phyloP scores from a whole-genome alignment of 2,888 invertebrate genomes.

The Mesorhabditis spiculigera region DNA sequence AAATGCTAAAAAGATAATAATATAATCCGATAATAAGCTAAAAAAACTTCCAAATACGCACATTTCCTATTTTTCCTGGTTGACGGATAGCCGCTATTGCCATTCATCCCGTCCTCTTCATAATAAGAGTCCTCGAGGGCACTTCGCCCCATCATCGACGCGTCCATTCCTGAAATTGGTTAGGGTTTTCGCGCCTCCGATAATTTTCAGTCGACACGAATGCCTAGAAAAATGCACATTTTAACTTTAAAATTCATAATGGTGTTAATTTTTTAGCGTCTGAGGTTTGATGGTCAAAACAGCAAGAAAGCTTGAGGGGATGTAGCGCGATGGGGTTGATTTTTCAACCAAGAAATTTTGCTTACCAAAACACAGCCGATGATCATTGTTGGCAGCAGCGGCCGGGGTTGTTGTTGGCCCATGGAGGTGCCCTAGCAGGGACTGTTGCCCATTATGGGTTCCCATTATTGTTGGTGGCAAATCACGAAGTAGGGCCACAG shows the following conservation, averaged over 20 bases:
- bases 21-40: background rate
- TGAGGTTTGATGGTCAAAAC: no score
- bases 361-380: background rate
- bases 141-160: constrained; percentile 33
- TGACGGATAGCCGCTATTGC: constrained; percentile 27
- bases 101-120: constrained; percentile 54
- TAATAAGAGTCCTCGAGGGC: constrained; percentile 50
- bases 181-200: no score
- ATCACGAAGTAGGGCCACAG: constrained; percentile 22
- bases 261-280: no score
- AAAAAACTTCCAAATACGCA: constrained; percentile 11
- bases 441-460: background rate
- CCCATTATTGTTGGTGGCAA: constrained; percentile 22
- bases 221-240: no score
- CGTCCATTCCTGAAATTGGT: constrained; percentile 23
- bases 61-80: constrained; percentile 25
- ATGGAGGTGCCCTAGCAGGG: background rate
- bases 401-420: background rate
- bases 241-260: no score
- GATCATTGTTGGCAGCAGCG: background rate
- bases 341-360: background rate
- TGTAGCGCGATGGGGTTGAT: background rate
- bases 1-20: no score
- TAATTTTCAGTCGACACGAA: no score
- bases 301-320: no score